Evolutionary conservation across 2,113 vertebrate species (phyloP).

Genomic region (Centropus bengalensis): DNA sequence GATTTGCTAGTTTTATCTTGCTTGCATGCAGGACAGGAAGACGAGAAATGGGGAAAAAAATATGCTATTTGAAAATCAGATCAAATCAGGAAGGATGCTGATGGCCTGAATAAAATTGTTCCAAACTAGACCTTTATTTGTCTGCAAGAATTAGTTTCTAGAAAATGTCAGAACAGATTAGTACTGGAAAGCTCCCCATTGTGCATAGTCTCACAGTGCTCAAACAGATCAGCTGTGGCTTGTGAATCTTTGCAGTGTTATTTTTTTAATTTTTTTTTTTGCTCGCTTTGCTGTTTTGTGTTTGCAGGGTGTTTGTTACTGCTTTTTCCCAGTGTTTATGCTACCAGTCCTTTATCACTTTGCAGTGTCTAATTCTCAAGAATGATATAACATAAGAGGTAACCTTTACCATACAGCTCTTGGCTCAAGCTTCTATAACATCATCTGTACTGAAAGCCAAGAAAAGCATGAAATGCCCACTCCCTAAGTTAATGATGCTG

Average conservation of each 20-base stretch:
- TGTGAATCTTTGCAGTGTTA: conserved; percentile 25
- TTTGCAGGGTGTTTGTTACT: not conserved
- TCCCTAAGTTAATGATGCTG: not conserved
- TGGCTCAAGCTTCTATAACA: not conserved
- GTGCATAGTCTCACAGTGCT: not conserved
- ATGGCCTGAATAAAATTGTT: conserved; percentile 42
- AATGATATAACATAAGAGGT: not conserved
- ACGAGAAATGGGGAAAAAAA: conserved; percentile 11
- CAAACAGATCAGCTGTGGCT: conserved; percentile 23
- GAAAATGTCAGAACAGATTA: conserved; percentile 63
- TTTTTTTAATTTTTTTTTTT: conserved; percentile 38
- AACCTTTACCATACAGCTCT: not conserved
- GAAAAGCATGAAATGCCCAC: not conserved
- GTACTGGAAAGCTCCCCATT: conserved; percentile 6
- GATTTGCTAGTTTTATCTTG: conserved; percentile 57
- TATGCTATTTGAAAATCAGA: conserved; percentile 40
- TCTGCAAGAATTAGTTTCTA: conserved; percentile 37
- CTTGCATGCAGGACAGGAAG: conserved; percentile 23
- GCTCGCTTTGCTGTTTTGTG: not conserved
- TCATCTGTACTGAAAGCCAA: not conserved
- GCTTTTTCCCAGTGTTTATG: not conserved
- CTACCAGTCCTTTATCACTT: not conserved
- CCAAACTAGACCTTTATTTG: conserved; percentile 56
- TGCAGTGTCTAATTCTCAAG: not conserved
- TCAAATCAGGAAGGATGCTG: conserved; percentile 30